Percentiles rank a stretch among this genome's conserved stretches.
Evolutionary conservation across 2,888 invertebrate species (phyloP).

Genomic region (Coecobrya sp.): DNA sequence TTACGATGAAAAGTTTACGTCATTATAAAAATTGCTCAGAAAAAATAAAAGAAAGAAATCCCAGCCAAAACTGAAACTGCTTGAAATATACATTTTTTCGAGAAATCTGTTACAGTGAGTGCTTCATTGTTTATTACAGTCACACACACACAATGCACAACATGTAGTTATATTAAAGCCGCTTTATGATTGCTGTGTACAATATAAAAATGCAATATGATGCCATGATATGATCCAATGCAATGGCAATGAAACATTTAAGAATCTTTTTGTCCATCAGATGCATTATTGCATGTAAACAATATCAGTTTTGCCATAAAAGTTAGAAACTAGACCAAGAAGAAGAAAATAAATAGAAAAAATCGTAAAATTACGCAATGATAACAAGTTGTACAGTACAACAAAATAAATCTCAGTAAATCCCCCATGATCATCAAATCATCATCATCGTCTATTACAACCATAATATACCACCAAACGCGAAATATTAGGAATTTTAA

Average conservation of each 20-base stretch:
- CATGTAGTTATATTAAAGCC: background rate
- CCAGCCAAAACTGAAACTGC: too few species aligned
- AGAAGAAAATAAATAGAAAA: slow-evolving; percentile 37
- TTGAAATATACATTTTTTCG: background rate
- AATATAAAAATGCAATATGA: background rate
- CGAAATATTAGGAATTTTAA: background rate
- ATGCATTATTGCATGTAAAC: background rate
- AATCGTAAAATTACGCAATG: slow-evolving; percentile 20
- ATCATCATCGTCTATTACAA: too few species aligned
- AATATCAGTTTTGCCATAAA: background rate
- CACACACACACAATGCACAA: background rate
- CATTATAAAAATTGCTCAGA: too few species aligned
- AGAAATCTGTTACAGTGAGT: background rate
- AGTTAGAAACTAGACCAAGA: slow-evolving; percentile 32
- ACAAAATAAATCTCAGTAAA: slow-evolving; percentile 1
- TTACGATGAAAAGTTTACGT: too few species aligned
- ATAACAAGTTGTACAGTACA: slow-evolving; percentile 9
- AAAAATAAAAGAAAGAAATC: too few species aligned
- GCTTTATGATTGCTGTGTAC: background rate
- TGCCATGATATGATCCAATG: background rate
- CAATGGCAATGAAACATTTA: slow-evolving; percentile 39
- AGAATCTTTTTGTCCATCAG: background rate
- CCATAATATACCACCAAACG: background rate
- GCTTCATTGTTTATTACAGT: background rate
- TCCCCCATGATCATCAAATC: background rate